Conservation (phyloP, 30 jellyfish, hydroid and myxozoan genomes). For the Chrysaora quinquecirrha region DNA sequence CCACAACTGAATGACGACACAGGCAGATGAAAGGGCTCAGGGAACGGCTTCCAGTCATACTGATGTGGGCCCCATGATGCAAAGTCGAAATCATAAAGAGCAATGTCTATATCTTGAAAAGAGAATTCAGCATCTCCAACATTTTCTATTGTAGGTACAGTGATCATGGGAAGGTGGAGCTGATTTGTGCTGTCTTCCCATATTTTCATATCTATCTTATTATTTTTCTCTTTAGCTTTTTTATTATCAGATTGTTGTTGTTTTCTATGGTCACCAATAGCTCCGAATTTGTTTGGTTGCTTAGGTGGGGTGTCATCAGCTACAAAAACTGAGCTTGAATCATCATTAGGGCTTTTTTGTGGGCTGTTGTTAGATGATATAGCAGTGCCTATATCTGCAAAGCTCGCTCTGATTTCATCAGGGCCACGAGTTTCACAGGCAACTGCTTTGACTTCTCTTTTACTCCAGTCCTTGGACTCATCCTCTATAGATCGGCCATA, state of each 20-base stretch:
- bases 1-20: slow-evolving; percentile 80
- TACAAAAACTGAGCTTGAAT: not conserved
- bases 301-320: slow-evolving; percentile 13
- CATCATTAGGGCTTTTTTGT: not conserved
- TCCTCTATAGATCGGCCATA: slow-evolving; percentile 56
- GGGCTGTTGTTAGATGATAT: slow-evolving; percentile 32
- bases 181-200: slow-evolving; percentile 61
- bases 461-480: slow-evolving; percentile 64
- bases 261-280: slow-evolving; percentile 93
- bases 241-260: slow-evolving; percentile 22
- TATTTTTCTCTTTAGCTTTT: slow-evolving; percentile 1
- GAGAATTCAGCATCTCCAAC: slow-evolving; percentile 59
- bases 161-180: slow-evolving; percentile 32
- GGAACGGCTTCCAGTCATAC: slow-evolving; percentile 58
- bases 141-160: slow-evolving; percentile 54
- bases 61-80: slow-evolving; percentile 54
- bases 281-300: slow-evolving; percentile 82
- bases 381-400: slow-evolving; percentile 74
- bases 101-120: slow-evolving; percentile 83
- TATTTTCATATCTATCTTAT: slow-evolving; percentile 32
- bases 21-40: slow-evolving; percentile 49
- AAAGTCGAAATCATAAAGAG: slow-evolving; percentile 86
- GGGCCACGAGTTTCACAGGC: slow-evolving; percentile 52
- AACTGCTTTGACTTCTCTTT: slow-evolving; percentile 49
- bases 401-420: slow-evolving; percentile 67